Evolutionary conservation across 1,140 invertebrate species (phyloP).

Genomic region (Popillia japonica): DNA sequence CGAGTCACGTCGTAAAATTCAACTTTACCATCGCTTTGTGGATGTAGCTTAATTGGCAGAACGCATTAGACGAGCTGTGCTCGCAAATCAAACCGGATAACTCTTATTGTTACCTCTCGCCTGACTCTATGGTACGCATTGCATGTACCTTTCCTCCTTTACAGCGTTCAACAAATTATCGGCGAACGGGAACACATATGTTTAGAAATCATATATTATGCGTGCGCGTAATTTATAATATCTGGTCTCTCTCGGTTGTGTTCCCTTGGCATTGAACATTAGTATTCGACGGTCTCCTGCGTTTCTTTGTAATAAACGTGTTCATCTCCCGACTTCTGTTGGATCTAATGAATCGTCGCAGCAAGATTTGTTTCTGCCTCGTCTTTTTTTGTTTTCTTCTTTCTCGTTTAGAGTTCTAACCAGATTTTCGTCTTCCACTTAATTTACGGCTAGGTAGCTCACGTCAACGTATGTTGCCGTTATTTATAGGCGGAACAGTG

Average conservation of each 20-base stretch:
- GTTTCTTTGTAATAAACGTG: background rate
- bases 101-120: background rate
- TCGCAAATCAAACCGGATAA: background rate
- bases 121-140: background rate
- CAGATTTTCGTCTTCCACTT: conserved; percentile 29
- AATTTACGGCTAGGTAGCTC: conserved; percentile 29
- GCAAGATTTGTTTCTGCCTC: background rate
- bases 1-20: conserved; percentile 1
- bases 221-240: background rate
- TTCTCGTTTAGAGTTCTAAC: background rate
- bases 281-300: background rate
- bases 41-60: conserved; percentile 19
- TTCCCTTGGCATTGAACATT: background rate
- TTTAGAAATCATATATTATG: background rate
- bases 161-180: conserved; percentile 29
- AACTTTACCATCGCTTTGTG: background rate
- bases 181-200: background rate
- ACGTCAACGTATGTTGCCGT: conserved; percentile 29
- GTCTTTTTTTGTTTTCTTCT: background rate
- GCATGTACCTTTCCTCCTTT: background rate
- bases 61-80: background rate
- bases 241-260: background rate
- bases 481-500: conserved; percentile 30
- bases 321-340: conserved; percentile 24
- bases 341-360: conserved; percentile 24